Evolutionary conservation across 1,140 invertebrate genomes (phyloP), one percentile per base, ranked within the genome.

Genomic region (Leptonema lineaticorne): DNA sequence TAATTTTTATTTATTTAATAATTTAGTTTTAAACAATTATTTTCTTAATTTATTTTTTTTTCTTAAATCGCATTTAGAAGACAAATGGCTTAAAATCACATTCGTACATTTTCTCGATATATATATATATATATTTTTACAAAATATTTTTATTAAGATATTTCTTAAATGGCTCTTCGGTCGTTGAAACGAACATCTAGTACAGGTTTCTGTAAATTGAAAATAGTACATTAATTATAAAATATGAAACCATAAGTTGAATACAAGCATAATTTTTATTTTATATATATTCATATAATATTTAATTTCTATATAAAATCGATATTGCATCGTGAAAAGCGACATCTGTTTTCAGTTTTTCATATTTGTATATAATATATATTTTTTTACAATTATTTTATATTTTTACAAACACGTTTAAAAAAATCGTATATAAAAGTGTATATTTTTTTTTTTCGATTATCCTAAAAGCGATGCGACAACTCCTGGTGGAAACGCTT

Each of bases 141-240:
- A 41, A 6, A 6, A 33, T 11, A 41, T 41, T 41, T 14, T 41
- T 41, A 2, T 41, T 41, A 41, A 11, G 27, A 26, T 2, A 26
- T 53, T 2, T 20, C 4, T 24, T 26, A 53, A 7, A 53, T 11
- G 8, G 50, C 50, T 53, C 50, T 24, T 26, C 50, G 24, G 20
- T 53, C 50, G 24, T 53, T 53, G 50, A 53, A 53, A 11, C 50
- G 50, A 53, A 53, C 8, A 53, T 53, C 50, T 7, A 53, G 9
- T 24, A 7, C 27, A 1, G 50, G 50, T 11, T 1, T 26, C 50
- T 53, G 50, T 26, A 22, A 53, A 53, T 24, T 41, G 8, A 2
- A 48, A 53, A 53, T 9, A 53, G 27, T 26, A 26, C 3, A 53
- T 26, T 26, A 5, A 26, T 26, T 53, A 41, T 14, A 41, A 41